Conservation (phyloP, 2,113 vertebrate species). For the Vicugna pacos region DNA sequence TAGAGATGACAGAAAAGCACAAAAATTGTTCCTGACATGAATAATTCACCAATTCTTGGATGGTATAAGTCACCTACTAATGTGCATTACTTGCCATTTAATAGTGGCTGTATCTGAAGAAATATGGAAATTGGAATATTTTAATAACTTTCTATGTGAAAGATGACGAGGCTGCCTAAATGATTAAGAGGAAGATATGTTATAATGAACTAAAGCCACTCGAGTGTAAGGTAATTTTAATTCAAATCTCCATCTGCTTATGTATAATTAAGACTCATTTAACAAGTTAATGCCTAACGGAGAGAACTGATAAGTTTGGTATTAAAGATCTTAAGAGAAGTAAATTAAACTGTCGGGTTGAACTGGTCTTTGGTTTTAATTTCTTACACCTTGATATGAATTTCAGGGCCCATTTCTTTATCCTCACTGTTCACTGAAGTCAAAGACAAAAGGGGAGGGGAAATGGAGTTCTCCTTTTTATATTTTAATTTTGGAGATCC, state of each 20-base stretch:
- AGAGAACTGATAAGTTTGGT: constrained; percentile 90
- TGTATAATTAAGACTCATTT: constrained; percentile 95
- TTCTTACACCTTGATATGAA: constrained; percentile 82
- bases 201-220: constrained; percentile 96
- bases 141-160: constrained; percentile 91
- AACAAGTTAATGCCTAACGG: constrained; percentile 93
- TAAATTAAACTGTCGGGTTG: constrained; percentile 90
- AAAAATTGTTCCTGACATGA: constrained; percentile 87
- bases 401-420: constrained; percentile 84
- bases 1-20: constrained; percentile 86
- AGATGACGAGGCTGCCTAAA: constrained; percentile 92
- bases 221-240: constrained; percentile 96
- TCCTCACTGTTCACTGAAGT: constrained; percentile 68
- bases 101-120: constrained; percentile 91
- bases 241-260: constrained; percentile 96
- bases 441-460: constrained; percentile 29
- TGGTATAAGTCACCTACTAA: constrained; percentile 88
- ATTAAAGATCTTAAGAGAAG: constrained; percentile 90
- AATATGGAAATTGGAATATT: constrained; percentile 91
- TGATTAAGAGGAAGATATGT: constrained; percentile 94
- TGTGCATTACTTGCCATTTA: constrained; percentile 89
- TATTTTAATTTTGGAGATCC: constrained; percentile 84
- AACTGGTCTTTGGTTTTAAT: constrained; percentile 88
- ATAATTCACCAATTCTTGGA: constrained; percentile 88
- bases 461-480: constrained; percentile 60